phyloP scores from a whole-genome alignment of 92 coral and sea anemone genomes.

The Porites lobata region DNA sequence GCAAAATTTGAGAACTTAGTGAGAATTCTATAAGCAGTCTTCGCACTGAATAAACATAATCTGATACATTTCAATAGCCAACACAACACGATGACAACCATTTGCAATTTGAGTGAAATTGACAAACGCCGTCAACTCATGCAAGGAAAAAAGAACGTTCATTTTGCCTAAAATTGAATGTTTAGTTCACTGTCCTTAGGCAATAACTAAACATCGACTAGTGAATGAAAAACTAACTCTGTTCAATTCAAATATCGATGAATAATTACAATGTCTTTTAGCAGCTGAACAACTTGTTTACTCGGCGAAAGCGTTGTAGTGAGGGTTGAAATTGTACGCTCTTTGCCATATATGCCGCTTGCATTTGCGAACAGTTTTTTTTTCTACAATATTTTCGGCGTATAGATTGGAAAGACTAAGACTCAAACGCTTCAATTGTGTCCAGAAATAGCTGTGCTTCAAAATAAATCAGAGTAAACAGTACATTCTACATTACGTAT shows the following conservation, averaged over 20 bases:
- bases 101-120: conserved; percentile 6
- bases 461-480: conserved; percentile 51
- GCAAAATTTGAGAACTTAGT: neutral
- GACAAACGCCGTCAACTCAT: neutral
- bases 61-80: neutral
- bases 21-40: neutral
- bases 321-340: conserved; percentile 16
- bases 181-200: neutral
- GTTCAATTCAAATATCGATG: conserved; percentile 19
- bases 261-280: conserved; percentile 6
- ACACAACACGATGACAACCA: neutral
- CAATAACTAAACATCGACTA: neutral
- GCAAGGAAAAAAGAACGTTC: neutral
- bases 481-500: conserved; percentile 27
- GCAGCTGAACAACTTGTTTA: conserved; percentile 50
- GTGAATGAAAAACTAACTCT: neutral
- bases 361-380: neutral
- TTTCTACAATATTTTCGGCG: neutral
- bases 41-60: neutral
- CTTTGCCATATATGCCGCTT: neutral
- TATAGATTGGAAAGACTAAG: neutral
- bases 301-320: conserved; percentile 2
- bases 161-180: neutral
- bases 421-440: neutral
- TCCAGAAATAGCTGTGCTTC: neutral